Percentiles rank a stretch among this genome's conserved stretches.
phyloP scores from a whole-genome alignment of 2,113 vertebrate genomes.

The Siniperca chuatsi region DNA sequence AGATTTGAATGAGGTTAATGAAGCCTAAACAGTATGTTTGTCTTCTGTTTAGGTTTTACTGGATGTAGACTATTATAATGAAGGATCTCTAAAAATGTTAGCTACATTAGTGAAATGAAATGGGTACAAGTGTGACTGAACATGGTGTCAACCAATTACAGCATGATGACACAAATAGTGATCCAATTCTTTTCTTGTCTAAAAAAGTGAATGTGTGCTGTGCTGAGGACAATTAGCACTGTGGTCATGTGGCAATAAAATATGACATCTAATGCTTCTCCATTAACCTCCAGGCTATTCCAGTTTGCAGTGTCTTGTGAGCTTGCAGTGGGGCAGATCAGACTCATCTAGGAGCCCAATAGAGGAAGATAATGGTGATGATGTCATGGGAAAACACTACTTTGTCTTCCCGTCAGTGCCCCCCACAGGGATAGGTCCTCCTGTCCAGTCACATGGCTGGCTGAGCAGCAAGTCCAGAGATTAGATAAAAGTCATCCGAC shows the following conservation, averaged over 20 bases:
- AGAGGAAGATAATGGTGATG: slow-evolving; percentile 32
- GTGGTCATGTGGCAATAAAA: slow-evolving; percentile 39
- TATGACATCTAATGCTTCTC: neutral
- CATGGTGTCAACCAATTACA: neutral
- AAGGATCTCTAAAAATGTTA: neutral
- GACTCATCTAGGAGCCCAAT: slow-evolving; percentile 13
- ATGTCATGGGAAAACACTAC: slow-evolving; percentile 56
- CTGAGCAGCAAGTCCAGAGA: slow-evolving; percentile 45
- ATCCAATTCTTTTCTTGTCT: neutral
- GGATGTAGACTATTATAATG: neutral
- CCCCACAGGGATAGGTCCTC: slow-evolving; percentile 28
- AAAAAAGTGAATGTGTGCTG: neutral
- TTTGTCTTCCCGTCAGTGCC: slow-evolving; percentile 27
- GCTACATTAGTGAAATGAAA: neutral
- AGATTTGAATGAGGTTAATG: neutral
- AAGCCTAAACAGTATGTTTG: neutral
- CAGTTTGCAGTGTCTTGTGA: slow-evolving; percentile 16
- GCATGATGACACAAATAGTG: slow-evolving; percentile 1
- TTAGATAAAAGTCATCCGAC: slow-evolving; percentile 50
- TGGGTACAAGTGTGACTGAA: neutral
- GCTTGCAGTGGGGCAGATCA: neutral
- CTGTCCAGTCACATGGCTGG: slow-evolving; percentile 42
- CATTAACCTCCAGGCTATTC: slow-evolving; percentile 1
- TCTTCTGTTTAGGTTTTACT: neutral
- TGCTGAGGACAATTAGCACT: slow-evolving; percentile 11